Conservation (phyloP, 2,797 vertebrate species). For the Ptychobarbus kaznakovi region DNA sequence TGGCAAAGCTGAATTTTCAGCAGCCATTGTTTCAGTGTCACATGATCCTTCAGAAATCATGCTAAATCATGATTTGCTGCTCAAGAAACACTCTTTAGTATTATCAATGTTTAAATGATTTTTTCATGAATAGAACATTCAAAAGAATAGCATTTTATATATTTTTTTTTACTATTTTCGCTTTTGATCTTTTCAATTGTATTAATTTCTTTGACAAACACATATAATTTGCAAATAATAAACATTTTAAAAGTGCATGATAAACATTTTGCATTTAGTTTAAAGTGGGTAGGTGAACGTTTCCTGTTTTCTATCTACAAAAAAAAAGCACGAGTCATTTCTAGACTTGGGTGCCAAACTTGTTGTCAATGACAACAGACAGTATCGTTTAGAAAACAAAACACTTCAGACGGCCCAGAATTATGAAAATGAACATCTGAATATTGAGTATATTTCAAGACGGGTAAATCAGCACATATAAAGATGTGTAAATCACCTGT, state of each 20-base stretch:
- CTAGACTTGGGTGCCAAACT: not conserved
- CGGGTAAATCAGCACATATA: not conserved
- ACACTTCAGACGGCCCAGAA: not conserved
- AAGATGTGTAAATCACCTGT: conserved; percentile 71
- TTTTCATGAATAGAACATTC: no score
- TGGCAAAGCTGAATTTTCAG: not conserved
- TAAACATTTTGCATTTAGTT: conserved; percentile 1
- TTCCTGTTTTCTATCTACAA: conserved; percentile 13
- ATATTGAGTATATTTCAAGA: not conserved
- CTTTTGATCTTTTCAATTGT: not conserved
- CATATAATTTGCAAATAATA: not conserved
- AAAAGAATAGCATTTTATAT: no score
- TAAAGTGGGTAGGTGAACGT: not conserved
- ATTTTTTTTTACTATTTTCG: not conserved
- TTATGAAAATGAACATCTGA: not conserved
- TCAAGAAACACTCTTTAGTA: not conserved
- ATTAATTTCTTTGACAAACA: not conserved
- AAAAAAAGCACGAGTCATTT: conserved; percentile 30
- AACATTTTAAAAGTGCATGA: not conserved
- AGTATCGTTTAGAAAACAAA: conserved; percentile 8
- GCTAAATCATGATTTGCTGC: not conserved
- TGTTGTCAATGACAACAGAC: conserved; percentile 13
- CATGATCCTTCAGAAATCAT: not conserved
- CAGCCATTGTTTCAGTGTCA: not conserved
- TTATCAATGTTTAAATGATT: not conserved